Evolutionary conservation across 2,113 vertebrate species (phyloP).

Genomic region (Spermophilus dauricus): DNA sequence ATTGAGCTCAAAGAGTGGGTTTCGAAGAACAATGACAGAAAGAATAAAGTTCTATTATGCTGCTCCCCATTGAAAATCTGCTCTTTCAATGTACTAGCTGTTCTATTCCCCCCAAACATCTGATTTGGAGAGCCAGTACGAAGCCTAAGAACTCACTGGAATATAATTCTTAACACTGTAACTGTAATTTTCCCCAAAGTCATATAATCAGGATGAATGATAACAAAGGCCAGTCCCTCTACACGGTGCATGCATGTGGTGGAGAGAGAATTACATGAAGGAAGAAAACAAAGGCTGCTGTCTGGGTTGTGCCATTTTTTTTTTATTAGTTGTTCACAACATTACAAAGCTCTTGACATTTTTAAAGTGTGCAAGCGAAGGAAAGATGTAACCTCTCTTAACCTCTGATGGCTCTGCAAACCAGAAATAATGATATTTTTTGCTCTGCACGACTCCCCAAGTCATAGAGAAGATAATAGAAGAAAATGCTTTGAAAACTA

Average conservation of each 20-base stretch:
- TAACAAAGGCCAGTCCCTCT: background rate
- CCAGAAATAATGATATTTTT: background rate
- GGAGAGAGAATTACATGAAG: background rate
- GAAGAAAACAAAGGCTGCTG: background rate
- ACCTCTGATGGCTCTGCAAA: background rate
- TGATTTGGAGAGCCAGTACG: background rate
- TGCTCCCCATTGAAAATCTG: background rate
- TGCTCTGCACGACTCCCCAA: background rate
- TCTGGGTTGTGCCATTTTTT: background rate
- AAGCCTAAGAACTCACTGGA: constrained; percentile 30
- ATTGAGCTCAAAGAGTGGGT: background rate
- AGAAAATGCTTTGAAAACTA: background rate
- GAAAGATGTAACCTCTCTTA: background rate
- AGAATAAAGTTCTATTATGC: constrained; percentile 20
- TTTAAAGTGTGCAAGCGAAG: background rate
- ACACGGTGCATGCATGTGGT: background rate
- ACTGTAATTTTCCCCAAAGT: constrained; percentile 52
- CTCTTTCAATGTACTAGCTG: background rate
- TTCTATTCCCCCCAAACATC: background rate
- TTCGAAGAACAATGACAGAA: constrained; percentile 14
- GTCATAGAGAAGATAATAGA: background rate
- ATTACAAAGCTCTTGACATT: too few relatives aligned
- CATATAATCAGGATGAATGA: constrained; percentile 44
- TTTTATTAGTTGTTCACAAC: too few relatives aligned
- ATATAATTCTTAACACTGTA: constrained; percentile 24